Conservation (phyloP, 2,113 vertebrate genomes). For the Herpailurus yagouaroundi region DNA sequence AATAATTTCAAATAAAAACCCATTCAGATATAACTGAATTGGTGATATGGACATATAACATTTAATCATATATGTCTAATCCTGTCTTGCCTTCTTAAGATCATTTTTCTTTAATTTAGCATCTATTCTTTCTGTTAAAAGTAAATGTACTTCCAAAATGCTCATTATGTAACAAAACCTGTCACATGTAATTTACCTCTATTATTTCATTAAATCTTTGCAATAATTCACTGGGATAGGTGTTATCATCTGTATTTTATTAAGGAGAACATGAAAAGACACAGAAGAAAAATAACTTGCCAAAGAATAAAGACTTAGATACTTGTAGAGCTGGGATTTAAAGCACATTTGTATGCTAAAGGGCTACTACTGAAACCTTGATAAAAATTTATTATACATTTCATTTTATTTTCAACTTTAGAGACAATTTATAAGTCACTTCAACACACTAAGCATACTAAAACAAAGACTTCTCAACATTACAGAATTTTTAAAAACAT, state of each 20-base stretch:
- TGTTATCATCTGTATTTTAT: background rate
- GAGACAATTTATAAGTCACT: background rate
- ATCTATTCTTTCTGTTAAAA: background rate
- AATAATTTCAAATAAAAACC: background rate
- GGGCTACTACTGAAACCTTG: background rate
- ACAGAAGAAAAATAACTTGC: background rate
- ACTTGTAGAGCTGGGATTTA: background rate
- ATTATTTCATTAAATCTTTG: constrained; percentile 2
- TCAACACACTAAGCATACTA: background rate
- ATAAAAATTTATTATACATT: background rate
- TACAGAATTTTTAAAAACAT: background rate
- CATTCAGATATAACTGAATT: background rate
- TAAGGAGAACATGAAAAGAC: background rate
- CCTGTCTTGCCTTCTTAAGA: background rate
- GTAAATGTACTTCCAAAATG: background rate
- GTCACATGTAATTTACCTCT: background rate
- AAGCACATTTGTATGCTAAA: background rate
- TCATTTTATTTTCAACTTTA: constrained; percentile 50
- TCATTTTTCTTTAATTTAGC: background rate
- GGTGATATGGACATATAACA: background rate
- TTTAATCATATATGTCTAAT: background rate
- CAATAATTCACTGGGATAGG: background rate
- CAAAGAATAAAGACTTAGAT: background rate
- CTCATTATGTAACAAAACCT: background rate
- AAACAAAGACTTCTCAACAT: background rate